Percentiles rank a stretch among this genome's conserved stretches.
Evolutionary conservation across 2,797 vertebrate species (phyloP).

Genomic region (Philypnodon macrostomus): DNA sequence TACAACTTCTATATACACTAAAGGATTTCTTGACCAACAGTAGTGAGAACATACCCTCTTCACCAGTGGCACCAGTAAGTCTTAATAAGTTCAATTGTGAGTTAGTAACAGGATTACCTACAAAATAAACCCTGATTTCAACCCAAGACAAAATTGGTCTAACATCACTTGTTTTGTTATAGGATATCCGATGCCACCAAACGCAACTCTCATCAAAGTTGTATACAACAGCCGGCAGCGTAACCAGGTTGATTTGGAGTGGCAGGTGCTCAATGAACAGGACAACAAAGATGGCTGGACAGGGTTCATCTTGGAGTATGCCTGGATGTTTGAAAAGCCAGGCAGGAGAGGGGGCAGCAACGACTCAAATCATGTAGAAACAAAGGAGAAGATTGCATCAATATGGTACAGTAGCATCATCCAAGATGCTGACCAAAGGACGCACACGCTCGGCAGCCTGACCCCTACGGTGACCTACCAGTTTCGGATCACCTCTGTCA

Average conservation of each 20-base stretch:
- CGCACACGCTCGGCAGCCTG: conserved; percentile 74
- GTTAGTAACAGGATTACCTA: too few species aligned
- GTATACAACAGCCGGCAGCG: conserved; percentile 77
- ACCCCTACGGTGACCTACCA: conserved; percentile 79
- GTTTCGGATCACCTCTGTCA: conserved; percentile 85
- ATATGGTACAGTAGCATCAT: conserved; percentile 78
- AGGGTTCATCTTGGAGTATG: conserved; percentile 83
- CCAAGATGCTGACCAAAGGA: conserved; percentile 76
- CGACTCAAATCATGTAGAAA: conserved; percentile 17
- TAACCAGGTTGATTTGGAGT: conserved; percentile 85
- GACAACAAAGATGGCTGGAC: conserved; percentile 77
- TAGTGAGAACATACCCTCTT: too few species aligned
- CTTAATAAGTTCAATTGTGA: too few species aligned
- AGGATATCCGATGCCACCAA: conserved; percentile 87
- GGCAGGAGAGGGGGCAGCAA: conserved; percentile 31
- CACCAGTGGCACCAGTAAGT: too few species aligned
- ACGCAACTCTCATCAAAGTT: conserved; percentile 83
- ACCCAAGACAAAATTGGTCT: neutral
- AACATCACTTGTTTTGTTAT: neutral
- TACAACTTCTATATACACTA: too few species aligned
- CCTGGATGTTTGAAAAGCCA: conserved; percentile 40
- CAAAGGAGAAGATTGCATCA: conserved; percentile 11
- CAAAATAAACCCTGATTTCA: too few species aligned
- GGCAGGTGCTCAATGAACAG: conserved; percentile 70
- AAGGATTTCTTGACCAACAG: too few species aligned